A percentile compares a stretch with the other conserved stretches of the same genome.
These are phyloP conservation scores for Zele albiditarsus DNA, from an alignment of 2,888 invertebrate genomes.

Conservation along the genomic window DNA sequence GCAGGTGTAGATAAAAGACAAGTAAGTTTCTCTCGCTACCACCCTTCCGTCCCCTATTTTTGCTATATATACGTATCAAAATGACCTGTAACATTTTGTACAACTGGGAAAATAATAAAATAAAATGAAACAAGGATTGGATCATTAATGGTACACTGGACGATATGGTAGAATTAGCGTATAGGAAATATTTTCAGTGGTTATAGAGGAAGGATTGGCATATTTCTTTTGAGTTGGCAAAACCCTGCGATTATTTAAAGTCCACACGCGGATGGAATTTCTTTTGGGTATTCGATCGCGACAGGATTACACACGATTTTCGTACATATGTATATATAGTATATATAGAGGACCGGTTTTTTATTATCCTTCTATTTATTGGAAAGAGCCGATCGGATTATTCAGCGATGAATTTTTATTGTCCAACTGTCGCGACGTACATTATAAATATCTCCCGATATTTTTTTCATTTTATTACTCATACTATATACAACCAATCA, in stretches of 20 bases:
- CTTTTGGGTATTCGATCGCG: conserved; percentile 10
- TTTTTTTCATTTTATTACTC: conserved; percentile 2
- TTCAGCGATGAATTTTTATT: conserved; percentile 40
- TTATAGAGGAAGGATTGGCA: background rate
- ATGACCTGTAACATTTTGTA: no score
- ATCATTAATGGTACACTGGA: background rate
- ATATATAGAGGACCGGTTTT: conserved; percentile 35
- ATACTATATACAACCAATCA: background rate
- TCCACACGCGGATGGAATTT: conserved; percentile 5
- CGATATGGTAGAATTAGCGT: background rate
- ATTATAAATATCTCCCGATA: background rate
- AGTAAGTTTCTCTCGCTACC: no score
- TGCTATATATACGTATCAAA: no score
- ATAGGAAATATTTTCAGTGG: background rate
- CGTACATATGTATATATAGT: background rate
- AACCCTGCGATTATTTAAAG: conserved; percentile 11
- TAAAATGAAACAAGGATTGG: background rate
- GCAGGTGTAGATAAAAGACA: conserved; percentile 21
- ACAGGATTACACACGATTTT: conserved; percentile 33
- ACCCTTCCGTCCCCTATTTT: no score
- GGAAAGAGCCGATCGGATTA: conserved; percentile 43
- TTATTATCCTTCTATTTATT: conserved; percentile 42
- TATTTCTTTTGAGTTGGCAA: conserved; percentile 4
- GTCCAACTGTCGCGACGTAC: conserved; percentile 13
- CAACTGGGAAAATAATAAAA: background rate